Conservation (phyloP, 2,888 invertebrate species). For the Apomyelois bistriatella region DNA sequence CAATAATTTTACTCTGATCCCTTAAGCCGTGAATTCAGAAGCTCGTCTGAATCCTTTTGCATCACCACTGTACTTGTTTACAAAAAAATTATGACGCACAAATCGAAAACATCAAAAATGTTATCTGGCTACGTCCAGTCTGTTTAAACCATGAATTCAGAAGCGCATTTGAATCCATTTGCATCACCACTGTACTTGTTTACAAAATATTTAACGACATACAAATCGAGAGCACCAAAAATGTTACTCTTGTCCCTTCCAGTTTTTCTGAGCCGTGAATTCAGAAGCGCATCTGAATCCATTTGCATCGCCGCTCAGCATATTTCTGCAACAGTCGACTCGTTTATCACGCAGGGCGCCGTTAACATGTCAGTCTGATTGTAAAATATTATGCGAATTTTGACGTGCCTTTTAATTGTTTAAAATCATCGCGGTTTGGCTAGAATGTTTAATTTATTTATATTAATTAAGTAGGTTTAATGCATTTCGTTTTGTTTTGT, state of each 20-base stretch:
- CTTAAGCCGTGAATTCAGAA: conserved; percentile 20
- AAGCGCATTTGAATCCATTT: too few relatives aligned
- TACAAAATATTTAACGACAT: too few relatives aligned
- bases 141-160: conserved; percentile 15
- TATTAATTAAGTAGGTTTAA: neutral
- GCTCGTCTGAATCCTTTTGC: too few relatives aligned
- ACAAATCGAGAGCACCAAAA: too few relatives aligned
- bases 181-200: too few relatives aligned
- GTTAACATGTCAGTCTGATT: conserved; percentile 46
- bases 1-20: too few relatives aligned
- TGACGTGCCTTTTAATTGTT: conserved; percentile 29
- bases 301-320: conserved; percentile 57
- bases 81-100: too few relatives aligned
- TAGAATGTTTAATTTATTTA: conserved; percentile 15
- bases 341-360: conserved; percentile 48
- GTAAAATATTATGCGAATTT: conserved; percentile 51
- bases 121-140: conserved; percentile 17
- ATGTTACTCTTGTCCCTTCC: conserved; percentile 17
- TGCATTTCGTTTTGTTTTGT: too few relatives aligned
- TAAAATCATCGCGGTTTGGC: conserved; percentile 12
- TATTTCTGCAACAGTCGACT: conserved; percentile 51
- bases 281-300: conserved; percentile 42
- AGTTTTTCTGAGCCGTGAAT: conserved; percentile 18
- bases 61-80: too few relatives aligned
- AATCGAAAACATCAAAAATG: too few relatives aligned